Conservation (phyloP, 2,113 vertebrate species). For the Leucosticte australis region DNA sequence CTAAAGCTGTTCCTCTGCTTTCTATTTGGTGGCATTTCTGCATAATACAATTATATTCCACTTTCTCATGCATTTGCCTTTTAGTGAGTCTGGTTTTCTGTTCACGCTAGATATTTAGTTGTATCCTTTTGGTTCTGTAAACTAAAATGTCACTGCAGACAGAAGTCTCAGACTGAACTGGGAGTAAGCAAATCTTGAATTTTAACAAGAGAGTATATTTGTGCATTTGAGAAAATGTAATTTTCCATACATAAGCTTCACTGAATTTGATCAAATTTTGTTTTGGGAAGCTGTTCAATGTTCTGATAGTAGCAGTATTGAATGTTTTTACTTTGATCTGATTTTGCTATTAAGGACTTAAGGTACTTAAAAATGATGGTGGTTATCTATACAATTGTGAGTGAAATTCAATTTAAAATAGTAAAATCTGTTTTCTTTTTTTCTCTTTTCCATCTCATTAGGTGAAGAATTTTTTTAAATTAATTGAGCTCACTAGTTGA, state of each 20-base stretch:
- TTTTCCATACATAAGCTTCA: neutral
- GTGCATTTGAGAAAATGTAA: neutral
- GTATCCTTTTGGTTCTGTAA: neutral
- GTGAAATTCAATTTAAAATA: neutral
- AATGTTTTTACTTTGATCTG: neutral
- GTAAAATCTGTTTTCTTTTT: neutral
- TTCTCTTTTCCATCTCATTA: neutral
- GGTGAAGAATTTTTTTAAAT: neutral
- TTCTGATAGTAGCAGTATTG: neutral
- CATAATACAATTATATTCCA: neutral
- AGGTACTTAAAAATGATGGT: neutral
- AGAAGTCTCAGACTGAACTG: neutral
- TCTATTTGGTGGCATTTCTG: neutral
- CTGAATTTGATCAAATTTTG: neutral
- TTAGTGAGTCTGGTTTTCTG: neutral
- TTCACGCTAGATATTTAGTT: neutral
- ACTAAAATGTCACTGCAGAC: slow-evolving; percentile 4
- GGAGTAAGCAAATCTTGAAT: neutral
- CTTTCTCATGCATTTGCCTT: neutral
- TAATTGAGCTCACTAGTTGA: neutral
- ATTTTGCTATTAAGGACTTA: neutral
- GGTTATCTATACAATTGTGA: neutral
- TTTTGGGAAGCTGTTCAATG: neutral
- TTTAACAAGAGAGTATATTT: neutral
- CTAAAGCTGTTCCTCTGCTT: neutral